Evolutionary conservation across 2,113 vertebrate species (phyloP).

Genomic region (Brachyhypopomus gauderio): DNA sequence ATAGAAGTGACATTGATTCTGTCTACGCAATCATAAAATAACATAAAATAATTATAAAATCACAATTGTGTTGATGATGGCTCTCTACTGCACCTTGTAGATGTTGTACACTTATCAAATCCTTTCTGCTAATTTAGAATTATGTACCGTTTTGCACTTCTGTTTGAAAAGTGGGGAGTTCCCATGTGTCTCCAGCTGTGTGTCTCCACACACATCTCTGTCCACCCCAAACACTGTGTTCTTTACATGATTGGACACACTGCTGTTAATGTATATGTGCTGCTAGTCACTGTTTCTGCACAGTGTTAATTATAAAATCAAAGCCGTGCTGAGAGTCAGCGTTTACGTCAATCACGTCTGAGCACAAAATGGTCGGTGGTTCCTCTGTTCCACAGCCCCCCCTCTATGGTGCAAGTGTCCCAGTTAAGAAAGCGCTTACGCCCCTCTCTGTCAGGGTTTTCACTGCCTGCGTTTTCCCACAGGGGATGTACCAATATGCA

Average conservation of each 20-base stretch:
- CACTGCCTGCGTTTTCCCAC: constrained; percentile 77
- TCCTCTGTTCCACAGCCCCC: background rate
- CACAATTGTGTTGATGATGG: too few relatives aligned
- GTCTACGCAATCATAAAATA: background rate
- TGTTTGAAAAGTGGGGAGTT: too few relatives aligned
- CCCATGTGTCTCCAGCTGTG: too few relatives aligned
- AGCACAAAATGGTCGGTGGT: constrained; percentile 71
- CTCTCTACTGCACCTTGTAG: too few relatives aligned
- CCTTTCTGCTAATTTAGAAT: too few relatives aligned
- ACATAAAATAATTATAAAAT: too few relatives aligned
- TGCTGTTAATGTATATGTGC: background rate
- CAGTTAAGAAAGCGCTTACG: constrained; percentile 82
- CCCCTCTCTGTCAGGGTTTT: constrained; percentile 76
- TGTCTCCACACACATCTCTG: too few relatives aligned
- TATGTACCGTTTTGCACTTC: too few relatives aligned
- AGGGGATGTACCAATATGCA: constrained; percentile 83
- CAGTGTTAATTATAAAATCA: background rate
- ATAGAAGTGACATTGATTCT: background rate
- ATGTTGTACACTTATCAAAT: too few relatives aligned
- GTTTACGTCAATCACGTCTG: constrained; percentile 4
- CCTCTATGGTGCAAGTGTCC: constrained; percentile 74
- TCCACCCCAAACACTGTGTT: background rate
- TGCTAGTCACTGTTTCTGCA: background rate
- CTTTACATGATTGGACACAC: background rate
- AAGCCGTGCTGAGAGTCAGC: background rate